These are phyloP conservation scores for Scaptomyza graminum DNA, from an alignment of 1,140 invertebrate species.

Conservation along the genomic window DNA sequence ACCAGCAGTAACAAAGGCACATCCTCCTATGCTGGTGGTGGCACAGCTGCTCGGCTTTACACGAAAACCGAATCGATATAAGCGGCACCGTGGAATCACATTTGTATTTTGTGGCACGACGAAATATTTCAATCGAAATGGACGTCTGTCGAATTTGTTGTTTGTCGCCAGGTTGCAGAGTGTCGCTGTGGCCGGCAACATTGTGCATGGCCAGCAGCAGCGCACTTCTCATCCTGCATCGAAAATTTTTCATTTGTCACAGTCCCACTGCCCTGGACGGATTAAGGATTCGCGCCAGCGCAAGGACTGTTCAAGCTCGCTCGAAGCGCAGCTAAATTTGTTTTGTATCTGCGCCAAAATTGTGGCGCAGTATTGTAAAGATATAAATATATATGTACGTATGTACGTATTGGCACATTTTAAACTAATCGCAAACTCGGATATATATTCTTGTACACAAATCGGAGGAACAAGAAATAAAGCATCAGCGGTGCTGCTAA, in stretches of 20 bases:
- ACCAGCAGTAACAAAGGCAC: conserved; percentile 51
- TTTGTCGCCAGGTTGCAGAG: conserved; percentile 61
- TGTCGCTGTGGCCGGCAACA: conserved; percentile 38
- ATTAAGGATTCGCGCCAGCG: conserved; percentile 13
- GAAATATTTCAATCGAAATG: conserved; percentile 15
- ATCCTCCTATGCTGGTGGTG: conserved; percentile 46
- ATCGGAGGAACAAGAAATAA: conserved; percentile 35
- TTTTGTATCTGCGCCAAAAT: conserved; percentile 58
- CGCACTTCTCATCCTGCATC: conserved; percentile 49
- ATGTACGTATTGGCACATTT: conserved; percentile 30
- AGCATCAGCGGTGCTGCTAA: conserved; percentile 51
- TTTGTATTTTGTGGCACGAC: conserved; percentile 74
- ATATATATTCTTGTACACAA: conserved; percentile 69
- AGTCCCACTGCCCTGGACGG: conserved; percentile 45
- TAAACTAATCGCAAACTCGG: conserved; percentile 43
- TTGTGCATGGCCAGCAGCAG: conserved; percentile 8
- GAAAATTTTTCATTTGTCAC: conserved; percentile 76
- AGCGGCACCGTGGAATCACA: conserved; percentile 43
- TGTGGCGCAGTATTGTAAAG: conserved; percentile 50
- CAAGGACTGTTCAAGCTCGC: conserved; percentile 45
- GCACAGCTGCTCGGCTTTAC: conserved; percentile 55
- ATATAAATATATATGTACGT: conserved; percentile 5
- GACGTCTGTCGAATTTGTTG: conserved; percentile 73
- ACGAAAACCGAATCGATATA: conserved; percentile 82
- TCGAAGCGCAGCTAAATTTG: conserved; percentile 56